These are phyloP conservation scores for Heterodera carotae DNA, from an alignment of 1,140 invertebrate species.

Conservation along the genomic window DNA sequence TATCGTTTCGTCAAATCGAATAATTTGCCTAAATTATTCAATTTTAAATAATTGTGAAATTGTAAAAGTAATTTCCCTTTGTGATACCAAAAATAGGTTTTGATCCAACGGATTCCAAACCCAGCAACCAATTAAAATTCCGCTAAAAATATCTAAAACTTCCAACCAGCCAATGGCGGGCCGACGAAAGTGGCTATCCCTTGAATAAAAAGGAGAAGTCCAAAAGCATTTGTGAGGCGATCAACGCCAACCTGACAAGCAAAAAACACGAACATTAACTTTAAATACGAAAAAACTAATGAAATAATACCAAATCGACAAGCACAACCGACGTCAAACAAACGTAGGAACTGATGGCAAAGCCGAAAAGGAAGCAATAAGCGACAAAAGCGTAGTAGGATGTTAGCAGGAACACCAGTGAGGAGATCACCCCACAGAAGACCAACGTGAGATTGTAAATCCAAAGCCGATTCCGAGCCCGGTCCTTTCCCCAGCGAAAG, in stretches of 20 bases:
- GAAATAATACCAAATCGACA: slow-evolving; percentile 82
- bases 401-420: slow-evolving; percentile 80
- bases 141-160: too few species aligned
- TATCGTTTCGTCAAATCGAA: slow-evolving; percentile 79
- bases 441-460: slow-evolving; percentile 91
- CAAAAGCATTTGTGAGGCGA: slow-evolving; percentile 93
- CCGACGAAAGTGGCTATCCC: slow-evolving; percentile 85
- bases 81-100: not conserved
- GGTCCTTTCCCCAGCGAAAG: slow-evolving; percentile 84
- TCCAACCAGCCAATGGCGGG: slow-evolving; percentile 72
- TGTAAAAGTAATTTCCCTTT: slow-evolving; percentile 13
- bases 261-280: not conserved
- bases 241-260: slow-evolving; percentile 79
- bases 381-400: slow-evolving; percentile 79
- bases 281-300: not conserved
- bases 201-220: slow-evolving; percentile 87
- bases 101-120: not conserved
- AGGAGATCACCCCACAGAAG: slow-evolving; percentile 76
- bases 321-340: slow-evolving; percentile 88
- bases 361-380: slow-evolving; percentile 78
- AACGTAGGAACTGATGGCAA: slow-evolving; percentile 86
- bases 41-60: slow-evolving; percentile 33
- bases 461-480: slow-evolving; percentile 69
- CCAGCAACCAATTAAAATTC: too few species aligned
- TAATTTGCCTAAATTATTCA: slow-evolving; percentile 74